phyloP scores from a whole-genome alignment of 2,797 vertebrate species.

The Myotis planiceps region DNA sequence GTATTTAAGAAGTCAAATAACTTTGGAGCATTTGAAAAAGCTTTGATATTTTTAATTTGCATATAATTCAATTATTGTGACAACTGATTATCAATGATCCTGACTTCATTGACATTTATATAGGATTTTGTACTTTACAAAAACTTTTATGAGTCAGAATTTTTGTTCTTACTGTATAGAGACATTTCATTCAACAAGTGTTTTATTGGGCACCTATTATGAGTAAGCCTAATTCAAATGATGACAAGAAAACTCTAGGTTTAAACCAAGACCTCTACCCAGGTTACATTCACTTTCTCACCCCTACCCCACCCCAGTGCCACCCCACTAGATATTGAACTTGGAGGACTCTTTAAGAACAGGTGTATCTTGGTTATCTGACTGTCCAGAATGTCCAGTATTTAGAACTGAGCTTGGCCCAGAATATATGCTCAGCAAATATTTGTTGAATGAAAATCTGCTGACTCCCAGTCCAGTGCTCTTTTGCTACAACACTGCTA shows the following conservation, averaged over 20 bases:
- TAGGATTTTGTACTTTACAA: background rate
- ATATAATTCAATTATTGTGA: slow-evolving; percentile 19
- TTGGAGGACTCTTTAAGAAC: background rate
- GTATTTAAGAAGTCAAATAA: background rate
- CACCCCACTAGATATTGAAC: background rate
- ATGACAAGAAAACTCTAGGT: background rate
- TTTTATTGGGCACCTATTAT: background rate
- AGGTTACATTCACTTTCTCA: background rate
- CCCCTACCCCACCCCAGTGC: fast-evolving
- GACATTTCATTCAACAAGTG: background rate
- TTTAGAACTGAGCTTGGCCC: background rate
- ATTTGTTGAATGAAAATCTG: background rate
- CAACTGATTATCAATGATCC: background rate
- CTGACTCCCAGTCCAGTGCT: background rate
- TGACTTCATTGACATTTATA: background rate
- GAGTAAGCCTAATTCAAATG: background rate
- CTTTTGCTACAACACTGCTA: background rate
- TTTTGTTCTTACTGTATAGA: slow-evolving; percentile 22
- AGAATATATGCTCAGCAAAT: background rate
- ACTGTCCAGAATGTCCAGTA: background rate
- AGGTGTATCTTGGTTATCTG: background rate
- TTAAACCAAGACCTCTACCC: background rate
- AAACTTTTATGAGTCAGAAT: background rate
- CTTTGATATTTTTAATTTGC: slow-evolving; percentile 22
- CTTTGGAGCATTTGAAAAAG: slow-evolving; percentile 12